These are phyloP conservation scores for Leptocoma aspasia DNA, from an alignment of 2,113 vertebrate genomes.

Conservation along the genomic window DNA sequence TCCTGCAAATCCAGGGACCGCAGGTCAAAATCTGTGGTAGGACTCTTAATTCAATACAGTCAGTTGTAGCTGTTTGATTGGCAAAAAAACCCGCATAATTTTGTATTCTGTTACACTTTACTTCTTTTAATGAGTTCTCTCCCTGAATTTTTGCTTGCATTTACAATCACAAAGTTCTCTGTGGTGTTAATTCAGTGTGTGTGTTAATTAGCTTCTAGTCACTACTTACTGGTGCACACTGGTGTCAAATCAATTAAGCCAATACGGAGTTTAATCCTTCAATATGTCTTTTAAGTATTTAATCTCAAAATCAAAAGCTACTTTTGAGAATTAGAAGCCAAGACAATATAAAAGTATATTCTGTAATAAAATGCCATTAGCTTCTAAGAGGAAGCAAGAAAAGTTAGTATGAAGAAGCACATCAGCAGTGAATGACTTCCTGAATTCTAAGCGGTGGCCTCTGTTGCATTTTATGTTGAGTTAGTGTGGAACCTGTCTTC, in stretches of 20 bases:
- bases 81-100: constrained; percentile 6
- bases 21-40: not conserved
- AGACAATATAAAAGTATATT: not conserved
- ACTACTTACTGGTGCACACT: not conserved
- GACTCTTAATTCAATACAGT: not conserved
- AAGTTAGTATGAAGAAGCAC: not conserved
- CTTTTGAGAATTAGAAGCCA: not conserved
- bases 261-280: not conserved
- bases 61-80: not conserved
- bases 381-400: not conserved
- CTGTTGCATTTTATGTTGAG: not conserved
- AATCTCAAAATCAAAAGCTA: not conserved
- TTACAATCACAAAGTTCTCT: not conserved
- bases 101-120: not conserved
- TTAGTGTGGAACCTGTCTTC: not conserved
- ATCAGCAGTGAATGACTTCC: not conserved
- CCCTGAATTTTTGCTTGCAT: not conserved
- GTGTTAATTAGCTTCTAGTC: not conserved
- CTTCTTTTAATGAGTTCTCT: not conserved
- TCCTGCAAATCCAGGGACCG: not conserved
- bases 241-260: not conserved
- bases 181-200: not conserved
- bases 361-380: not conserved
- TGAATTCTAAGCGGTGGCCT: not conserved
- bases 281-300: not conserved